Percentiles rank a stretch among this genome's conserved stretches.
phyloP scores from a whole-genome alignment of 2,888 invertebrate species.

The Acronicta aceris region DNA sequence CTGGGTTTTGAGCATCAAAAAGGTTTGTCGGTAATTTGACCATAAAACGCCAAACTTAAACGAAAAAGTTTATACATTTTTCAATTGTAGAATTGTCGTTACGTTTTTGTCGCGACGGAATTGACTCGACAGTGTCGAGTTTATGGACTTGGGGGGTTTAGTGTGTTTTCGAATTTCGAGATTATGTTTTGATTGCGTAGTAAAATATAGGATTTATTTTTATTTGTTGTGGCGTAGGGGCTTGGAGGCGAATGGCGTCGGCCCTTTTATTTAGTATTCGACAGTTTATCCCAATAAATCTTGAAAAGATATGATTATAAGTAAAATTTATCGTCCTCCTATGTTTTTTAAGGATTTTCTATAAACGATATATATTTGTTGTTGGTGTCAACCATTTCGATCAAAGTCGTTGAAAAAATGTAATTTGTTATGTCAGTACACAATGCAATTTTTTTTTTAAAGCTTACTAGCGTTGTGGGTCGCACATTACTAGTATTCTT shows the following conservation, averaged over 20 bases:
- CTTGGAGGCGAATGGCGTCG: constrained; percentile 36
- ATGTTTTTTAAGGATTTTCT: constrained; percentile 12
- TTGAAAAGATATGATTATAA: constrained; percentile 48
- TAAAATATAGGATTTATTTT: constrained; percentile 59
- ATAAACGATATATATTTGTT: constrained; percentile 6
- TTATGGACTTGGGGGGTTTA: constrained; percentile 55
- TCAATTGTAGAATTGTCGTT: constrained; percentile 74
- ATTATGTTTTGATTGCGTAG: constrained; percentile 61
- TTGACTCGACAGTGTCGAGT: constrained; percentile 53
- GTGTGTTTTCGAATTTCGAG: constrained; percentile 59
- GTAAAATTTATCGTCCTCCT: constrained; percentile 44
- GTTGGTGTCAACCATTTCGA: background rate
- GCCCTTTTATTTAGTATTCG: constrained; percentile 43
- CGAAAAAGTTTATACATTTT: constrained; percentile 78
- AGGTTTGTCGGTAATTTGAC: constrained; percentile 76
- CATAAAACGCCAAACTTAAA: constrained; percentile 77
- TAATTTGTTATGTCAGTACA: background rate
- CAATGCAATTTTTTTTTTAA: too few species aligned
- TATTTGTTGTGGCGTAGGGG: constrained; percentile 54
- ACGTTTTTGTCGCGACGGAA: constrained; percentile 61
- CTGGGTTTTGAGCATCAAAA: constrained; percentile 66
- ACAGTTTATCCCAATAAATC: constrained; percentile 53
- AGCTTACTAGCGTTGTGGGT: too few species aligned
- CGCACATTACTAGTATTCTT: too few species aligned
- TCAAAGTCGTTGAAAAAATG: background rate